These are phyloP conservation scores for Myrmecobius fasciatus DNA, from an alignment of 2,113 vertebrate genomes.

Conservation along the genomic window DNA sequence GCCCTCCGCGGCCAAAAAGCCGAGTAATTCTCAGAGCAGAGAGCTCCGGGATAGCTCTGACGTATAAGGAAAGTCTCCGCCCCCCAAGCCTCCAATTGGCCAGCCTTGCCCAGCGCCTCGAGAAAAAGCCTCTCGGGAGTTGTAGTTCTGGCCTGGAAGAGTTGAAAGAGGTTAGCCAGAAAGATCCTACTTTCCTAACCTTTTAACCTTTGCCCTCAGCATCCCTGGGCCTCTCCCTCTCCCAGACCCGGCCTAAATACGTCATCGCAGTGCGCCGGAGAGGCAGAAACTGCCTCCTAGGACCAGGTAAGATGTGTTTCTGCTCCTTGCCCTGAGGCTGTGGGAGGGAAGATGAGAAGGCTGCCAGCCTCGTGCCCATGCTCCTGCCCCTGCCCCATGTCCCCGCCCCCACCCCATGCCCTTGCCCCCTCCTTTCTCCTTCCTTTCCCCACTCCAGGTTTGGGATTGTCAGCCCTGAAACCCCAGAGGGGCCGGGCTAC, in stretches of 20 bases:
- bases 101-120: neutral
- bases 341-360: neutral
- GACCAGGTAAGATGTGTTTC: neutral
- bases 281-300: neutral
- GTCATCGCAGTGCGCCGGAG: neutral
- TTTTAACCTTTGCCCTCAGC: neutral
- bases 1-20: neutral
- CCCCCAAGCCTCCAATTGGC: neutral
- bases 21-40: accelerated
- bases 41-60: neutral
- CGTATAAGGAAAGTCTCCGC: neutral
- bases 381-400: no score
- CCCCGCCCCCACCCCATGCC: no score
- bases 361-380: neutral
- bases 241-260: neutral
- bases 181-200: neutral
- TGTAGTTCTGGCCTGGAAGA: neutral
- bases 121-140: neutral
- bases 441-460: neutral
- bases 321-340: neutral
- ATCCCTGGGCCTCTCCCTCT: neutral
- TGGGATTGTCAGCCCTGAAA: no score
- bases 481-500: no score
- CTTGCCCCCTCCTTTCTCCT: no score
- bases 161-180: neutral